Base-by-base conservation (phyloP, 2,888 invertebrate genomes). In the Glomeris marginata region DNA sequence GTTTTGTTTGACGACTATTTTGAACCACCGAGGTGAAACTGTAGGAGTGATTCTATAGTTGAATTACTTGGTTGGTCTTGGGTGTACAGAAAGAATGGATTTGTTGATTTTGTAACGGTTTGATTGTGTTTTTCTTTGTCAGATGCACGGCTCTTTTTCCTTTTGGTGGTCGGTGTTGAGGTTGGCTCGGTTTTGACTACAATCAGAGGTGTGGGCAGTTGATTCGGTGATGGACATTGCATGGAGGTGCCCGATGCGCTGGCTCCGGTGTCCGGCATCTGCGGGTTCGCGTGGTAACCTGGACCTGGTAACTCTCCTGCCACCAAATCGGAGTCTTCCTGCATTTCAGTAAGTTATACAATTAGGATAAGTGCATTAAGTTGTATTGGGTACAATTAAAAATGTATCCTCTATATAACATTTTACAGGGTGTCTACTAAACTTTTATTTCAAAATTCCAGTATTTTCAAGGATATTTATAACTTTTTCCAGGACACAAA, bases 51-150 rank as follows among this genome's bases (percentile, higher is more conserved):
- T 28, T 28, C 28, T 28, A 28, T 28, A 3, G 28, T 44, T 21
- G 28, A 16, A 10, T 22, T 16, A 21, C 41, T 41, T 22, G 44
- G 13, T 3, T 44, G 21, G 15, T 44, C 44, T 22, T 44, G 44
- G 2, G 44, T 22, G 33, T 28, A 44, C 2, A 22, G 44, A 15
- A 44, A 44, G 8, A 21, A 22, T 2, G 44, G 21, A 21, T 28
- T 44, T 16, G 8, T 6, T 10, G 11, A 10, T 16, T 16, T 18
- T 42, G 43, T n/a, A 4, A 16, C 41, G 15, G 34, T 36, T 13
- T 46, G 18, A 13, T 21, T 33, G 3, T 28, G 18, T 36, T 44
- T 44, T 13, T 44, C 44, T 21, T 44, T 44, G 2, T 44, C 44
- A 44, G 28, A 16, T 20, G 11, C 10, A 8, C 28, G 16, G 13